Base-by-base conservation (phyloP, 2,888 invertebrate genomes). In the Euclidia mi region DNA sequence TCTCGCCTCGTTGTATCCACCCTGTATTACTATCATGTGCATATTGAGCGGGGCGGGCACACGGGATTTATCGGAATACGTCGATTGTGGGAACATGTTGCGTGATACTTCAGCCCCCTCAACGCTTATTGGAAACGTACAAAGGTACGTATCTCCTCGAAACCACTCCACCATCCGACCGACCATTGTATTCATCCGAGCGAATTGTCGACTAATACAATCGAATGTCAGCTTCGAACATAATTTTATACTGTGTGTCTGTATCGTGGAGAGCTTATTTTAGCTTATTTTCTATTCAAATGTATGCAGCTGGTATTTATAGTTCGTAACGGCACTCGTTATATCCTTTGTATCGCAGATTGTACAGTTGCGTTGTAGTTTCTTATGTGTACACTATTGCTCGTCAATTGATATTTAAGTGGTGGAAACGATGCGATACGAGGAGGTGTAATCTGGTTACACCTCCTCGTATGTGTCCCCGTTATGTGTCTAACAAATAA, bases 1-100 rank as follows among this genome's bases (percentile, higher is more conserved):
- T 69, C 72, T 62, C 56, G 60, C 43, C 56, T 12, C n/a, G 18
- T 31, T 58, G 51, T 76, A 66, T 62, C 48, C 43, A 40, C 40
- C 35, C 35, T 61, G 56, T 71, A 68, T 61, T 63, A 61, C 57
- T 61, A 55, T 64, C 55, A 57, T 60, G 64, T 71, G 64, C 65
- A 71, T 65, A 75, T 67, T 66, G 68, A 53, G 56, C 56, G 42
- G 29, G 58, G 6, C 20, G 20, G 0, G 20, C 20, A 53, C 42
- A 49, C 40, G 51, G 55, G 55, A 64, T 65, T 56, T 69, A 63
- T 75, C 63, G 43, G 46, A 50, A 46, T 42, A 43, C 44, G 46
- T 50, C 52, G 57, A 56, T 48, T 58, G 49, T 55, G 43, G 49
- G 38, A 63, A 72, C 65, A 64, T 51, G 64, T 64, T 61, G 55